phyloP scores from a whole-genome alignment of 2,888 invertebrate species.

The Cataglyphis altisquamis region DNA sequence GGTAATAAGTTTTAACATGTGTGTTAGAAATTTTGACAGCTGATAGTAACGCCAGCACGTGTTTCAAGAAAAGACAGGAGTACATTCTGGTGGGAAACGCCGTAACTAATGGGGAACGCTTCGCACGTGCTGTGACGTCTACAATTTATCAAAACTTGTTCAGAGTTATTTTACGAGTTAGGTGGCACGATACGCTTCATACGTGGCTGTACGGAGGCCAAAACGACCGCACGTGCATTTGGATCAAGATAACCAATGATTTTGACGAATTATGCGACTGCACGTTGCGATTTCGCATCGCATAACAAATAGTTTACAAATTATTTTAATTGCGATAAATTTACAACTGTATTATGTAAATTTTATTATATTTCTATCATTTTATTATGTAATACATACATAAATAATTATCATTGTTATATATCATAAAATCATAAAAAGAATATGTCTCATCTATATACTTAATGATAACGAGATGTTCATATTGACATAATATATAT shows the following conservation, averaged over 20 bases:
- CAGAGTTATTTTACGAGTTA: conserved; percentile 76
- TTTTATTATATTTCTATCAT: conserved; percentile 11
- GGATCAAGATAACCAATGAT: conserved; percentile 55
- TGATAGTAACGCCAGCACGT: conserved; percentile 69
- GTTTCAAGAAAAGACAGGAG: conserved; percentile 73
- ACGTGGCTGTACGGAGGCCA: conserved; percentile 38
- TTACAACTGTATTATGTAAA: background rate
- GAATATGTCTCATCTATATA: background rate
- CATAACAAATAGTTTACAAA: conserved; percentile 33
- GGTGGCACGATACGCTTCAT: conserved; percentile 70
- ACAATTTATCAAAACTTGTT: conserved; percentile 77
- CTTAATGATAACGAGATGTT: background rate
- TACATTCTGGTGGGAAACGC: conserved; percentile 70
- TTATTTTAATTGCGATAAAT: conserved; percentile 45
- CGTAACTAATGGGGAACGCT: conserved; percentile 75
- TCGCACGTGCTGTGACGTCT: conserved; percentile 75
- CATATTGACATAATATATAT: background rate
- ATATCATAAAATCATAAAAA: background rate
- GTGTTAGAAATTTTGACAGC: conserved; percentile 73
- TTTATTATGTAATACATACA: conserved; percentile 16
- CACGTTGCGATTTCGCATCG: conserved; percentile 37
- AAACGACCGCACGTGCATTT: conserved; percentile 54
- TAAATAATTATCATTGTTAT: background rate
- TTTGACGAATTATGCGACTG: conserved; percentile 52
- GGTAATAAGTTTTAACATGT: conserved; percentile 68